These are phyloP conservation scores for Thripadectes ignobilis DNA, from an alignment of 2,797 vertebrate genomes.

Conservation along the genomic window DNA sequence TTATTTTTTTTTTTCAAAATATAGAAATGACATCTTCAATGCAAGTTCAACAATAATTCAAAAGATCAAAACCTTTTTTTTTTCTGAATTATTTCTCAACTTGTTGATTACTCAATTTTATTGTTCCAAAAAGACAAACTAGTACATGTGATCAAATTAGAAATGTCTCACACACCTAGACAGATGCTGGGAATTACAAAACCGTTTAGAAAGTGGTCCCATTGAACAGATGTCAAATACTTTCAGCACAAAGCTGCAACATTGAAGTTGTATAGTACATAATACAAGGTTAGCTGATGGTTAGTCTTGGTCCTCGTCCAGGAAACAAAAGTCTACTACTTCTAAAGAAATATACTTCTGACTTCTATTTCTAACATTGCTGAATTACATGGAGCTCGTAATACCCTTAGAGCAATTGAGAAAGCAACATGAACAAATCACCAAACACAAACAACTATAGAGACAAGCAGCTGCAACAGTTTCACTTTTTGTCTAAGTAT, in stretches of 20 bases:
- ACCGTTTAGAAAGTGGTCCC: slow-evolving; percentile 42
- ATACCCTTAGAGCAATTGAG: background rate
- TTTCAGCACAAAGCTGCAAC: background rate
- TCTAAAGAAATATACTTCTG: slow-evolving; percentile 23
- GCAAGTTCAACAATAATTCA: background rate
- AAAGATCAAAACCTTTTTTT: background rate
- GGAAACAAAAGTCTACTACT: slow-evolving; percentile 14
- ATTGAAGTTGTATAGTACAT: background rate
- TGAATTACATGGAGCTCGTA: background rate
- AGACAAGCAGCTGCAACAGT: background rate
- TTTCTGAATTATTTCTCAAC: background rate
- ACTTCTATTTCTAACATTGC: slow-evolving; percentile 16
- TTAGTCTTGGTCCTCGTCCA: slow-evolving; percentile 2
- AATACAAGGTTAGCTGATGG: slow-evolving; percentile 22
- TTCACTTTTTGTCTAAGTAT: background rate
- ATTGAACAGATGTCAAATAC: background rate
- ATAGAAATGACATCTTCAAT: background rate
- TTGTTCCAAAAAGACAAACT: background rate
- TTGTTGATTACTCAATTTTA: background rate
- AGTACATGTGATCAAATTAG: background rate
- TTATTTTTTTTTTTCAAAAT: background rate
- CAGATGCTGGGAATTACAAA: slow-evolving; percentile 20
- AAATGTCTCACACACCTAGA: background rate
- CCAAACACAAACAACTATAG: background rate
- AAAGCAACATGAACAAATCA: slow-evolving; percentile 2